Evolutionary conservation across 2,113 vertebrate genomes (phyloP), one percentile per base, ranked within the genome.

Genomic region (Polypterus bichir): DNA sequence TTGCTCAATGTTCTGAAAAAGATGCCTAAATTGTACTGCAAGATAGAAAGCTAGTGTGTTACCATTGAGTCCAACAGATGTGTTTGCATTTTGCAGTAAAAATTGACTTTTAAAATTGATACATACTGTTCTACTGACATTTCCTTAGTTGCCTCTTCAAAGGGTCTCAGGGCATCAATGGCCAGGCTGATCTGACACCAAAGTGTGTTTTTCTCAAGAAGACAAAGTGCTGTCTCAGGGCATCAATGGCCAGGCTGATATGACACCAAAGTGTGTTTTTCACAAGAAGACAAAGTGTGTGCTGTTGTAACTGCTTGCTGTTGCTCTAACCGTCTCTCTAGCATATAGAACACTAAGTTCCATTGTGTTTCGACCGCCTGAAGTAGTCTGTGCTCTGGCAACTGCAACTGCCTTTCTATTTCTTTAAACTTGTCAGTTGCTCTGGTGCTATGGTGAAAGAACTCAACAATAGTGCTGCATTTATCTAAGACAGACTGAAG

Each of bases 111-210:
- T 4, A 47, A 61, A 51, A 61, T 61, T 7, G 47, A 7, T 27
- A 51, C 59, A 61, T 61, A 61, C 59, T 10, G 59, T 27, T 61
- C 59, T 61, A 49, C 48, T 51, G 59, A 61, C 8, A 49, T 27
- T 44, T 61, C 59, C 59, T 7, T 51, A 49, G 59, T 61, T 47
- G 59, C 59, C 59, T 61, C 59, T 49, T 61, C 59, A 61, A 49
- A 61, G 6, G 59, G 48, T 27, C 47, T 61, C 48, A 61, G 59
- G 48, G 6, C 59, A 5, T 61, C 59, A 61, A 27, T 61, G 60
- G 60, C 60, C 11, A 27, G 27, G 27, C 27, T 27, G 27, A 27
- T 27, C 27, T 27, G 27, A 27, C 27, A 27, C 27, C 27, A 27
- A 5, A 59, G 9, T 4, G 58, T 59, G 58, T 59, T 59, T 46